Base-by-base conservation (phyloP, 2,113 vertebrate genomes). In the Lycocorax pyrrhopterus region DNA sequence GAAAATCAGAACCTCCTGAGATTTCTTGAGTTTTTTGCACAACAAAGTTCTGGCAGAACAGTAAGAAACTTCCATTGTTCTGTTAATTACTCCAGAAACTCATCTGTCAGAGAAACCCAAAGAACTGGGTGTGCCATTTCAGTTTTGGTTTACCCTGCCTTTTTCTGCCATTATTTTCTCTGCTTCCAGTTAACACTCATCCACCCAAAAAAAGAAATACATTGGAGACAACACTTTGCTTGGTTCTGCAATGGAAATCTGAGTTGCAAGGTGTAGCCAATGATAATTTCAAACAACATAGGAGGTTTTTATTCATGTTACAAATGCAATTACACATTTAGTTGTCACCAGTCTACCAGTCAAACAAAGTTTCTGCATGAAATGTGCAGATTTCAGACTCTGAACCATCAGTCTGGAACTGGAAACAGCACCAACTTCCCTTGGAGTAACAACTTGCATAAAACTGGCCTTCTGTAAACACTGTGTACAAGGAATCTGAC, bases 391-490 rank as follows among this genome's bases (percentile, higher is more conserved):
- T 84, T 53, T 94, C 89, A 88, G 76, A 93, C 41, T 75, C 29
- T 88, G 79, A 94, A 97, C 46, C 52, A 79, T 87, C 86, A 86
- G 58, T 78, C 15, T 90, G 72, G 46, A 86, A 79, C 9, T 79
- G 62, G 55, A 85, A 96, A 72, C 5, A 81, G 91, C 75, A 68
- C 5, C 2, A 64, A 72, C 80, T 73, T 39, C 79, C 76, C 94
- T 74, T 83, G 5, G 41, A 86, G 22, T 59, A 79, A 83, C 79
- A 74, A 39, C 47, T n/a, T 81, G 71, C 71, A 88, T 96, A 81
- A 86, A 97, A 88, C 86, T 85, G 88, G 71, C 93, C 84, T 94
- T 96, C 71, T 96, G 95, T 72, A 96, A 96, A 84, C 87, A 87
- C 73, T 86, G 62, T 2, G 37, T 62, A 94, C 84, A 87, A 67